A percentile compares a stretch with the other conserved stretches of the same genome.
Conservation (phyloP, 2,888 invertebrate genomes). For the Quadriops clusia region DNA sequence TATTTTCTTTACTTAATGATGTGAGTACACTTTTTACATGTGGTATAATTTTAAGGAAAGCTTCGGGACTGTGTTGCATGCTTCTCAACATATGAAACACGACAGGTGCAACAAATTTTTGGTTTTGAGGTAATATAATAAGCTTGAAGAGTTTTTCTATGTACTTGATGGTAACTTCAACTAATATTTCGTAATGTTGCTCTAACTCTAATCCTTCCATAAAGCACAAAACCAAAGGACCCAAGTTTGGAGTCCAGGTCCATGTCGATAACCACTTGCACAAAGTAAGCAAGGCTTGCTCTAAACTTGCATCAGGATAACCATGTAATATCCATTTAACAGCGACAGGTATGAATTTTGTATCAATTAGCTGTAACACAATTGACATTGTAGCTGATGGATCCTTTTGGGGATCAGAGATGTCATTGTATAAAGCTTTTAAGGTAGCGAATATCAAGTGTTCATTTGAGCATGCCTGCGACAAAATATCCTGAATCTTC, state of each 20-base stretch:
- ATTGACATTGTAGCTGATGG: conserved; percentile 49
- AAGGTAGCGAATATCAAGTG: conserved; percentile 45
- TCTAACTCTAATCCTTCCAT: conserved; percentile 48
- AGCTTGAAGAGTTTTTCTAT: conserved; percentile 47
- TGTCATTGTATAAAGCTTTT: conserved; percentile 46
- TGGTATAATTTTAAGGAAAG: conserved; percentile 48
- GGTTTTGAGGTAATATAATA: conserved; percentile 42
- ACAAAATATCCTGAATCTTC: conserved; percentile 27
- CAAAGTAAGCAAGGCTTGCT: conserved; percentile 50
- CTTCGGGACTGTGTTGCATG: conserved; percentile 46
- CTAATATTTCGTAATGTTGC: conserved; percentile 35
- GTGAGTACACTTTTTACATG: conserved; percentile 41
- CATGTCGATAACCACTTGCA: conserved; percentile 57
- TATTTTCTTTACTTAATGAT: conserved; percentile 45
- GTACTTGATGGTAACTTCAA: conserved; percentile 49
- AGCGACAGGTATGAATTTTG: conserved; percentile 30
- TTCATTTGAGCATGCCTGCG: conserved; percentile 32
- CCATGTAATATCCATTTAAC: conserved; percentile 37
- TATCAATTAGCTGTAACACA: conserved; percentile 44
- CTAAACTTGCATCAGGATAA: conserved; percentile 42
- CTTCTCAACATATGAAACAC: conserved; percentile 53
- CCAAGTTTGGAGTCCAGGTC: conserved; percentile 50
- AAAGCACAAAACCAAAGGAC: conserved; percentile 54
- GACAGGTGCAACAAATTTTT: conserved; percentile 48
- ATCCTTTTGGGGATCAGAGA: conserved; percentile 46